Evolutionary conservation across 2,888 invertebrate species (phyloP).

Genomic region (Netelia virgata): DNA sequence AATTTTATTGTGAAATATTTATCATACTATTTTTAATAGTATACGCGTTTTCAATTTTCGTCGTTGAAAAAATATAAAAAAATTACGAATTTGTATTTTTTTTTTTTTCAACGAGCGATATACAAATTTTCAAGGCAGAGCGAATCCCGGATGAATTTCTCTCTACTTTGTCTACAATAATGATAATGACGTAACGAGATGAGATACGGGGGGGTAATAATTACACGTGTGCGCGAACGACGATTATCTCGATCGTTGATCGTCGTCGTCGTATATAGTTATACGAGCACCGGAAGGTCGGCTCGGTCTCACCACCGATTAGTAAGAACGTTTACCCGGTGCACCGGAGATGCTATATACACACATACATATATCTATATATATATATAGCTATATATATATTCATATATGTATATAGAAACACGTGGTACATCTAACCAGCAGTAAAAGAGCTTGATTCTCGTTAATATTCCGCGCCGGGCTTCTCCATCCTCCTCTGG

Average conservation of each 20-base stretch:
- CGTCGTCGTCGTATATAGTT: conserved; percentile 40
- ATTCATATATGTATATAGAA: conserved; percentile 57
- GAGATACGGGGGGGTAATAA: conserved; percentile 53
- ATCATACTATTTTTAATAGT: too few relatives aligned
- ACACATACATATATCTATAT: background rate
- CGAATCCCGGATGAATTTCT: background rate
- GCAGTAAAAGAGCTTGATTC: conserved; percentile 70
- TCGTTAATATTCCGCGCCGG: conserved; percentile 79
- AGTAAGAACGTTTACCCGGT: conserved; percentile 64
- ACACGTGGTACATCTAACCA: conserved; percentile 49
- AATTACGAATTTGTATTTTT: background rate
- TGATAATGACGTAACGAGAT: conserved; percentile 58
- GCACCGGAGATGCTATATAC: conserved; percentile 22
- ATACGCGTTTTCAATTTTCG: too few relatives aligned
- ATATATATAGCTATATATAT: background rate
- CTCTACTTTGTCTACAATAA: conserved; percentile 25
- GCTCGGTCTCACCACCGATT: conserved; percentile 53
- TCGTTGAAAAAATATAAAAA: background rate
- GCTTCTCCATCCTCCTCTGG: conserved; percentile 71
- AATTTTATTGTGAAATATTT: too few relatives aligned
- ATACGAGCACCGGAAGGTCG: conserved; percentile 55
- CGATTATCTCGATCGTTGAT: conserved; percentile 62
- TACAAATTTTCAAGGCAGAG: conserved; percentile 1
- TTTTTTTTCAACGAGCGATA: background rate
- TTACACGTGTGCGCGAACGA: conserved; percentile 46